Evolutionary conservation across 2,888 invertebrate species (phyloP).

Genomic region (Lithophane leautieri): DNA sequence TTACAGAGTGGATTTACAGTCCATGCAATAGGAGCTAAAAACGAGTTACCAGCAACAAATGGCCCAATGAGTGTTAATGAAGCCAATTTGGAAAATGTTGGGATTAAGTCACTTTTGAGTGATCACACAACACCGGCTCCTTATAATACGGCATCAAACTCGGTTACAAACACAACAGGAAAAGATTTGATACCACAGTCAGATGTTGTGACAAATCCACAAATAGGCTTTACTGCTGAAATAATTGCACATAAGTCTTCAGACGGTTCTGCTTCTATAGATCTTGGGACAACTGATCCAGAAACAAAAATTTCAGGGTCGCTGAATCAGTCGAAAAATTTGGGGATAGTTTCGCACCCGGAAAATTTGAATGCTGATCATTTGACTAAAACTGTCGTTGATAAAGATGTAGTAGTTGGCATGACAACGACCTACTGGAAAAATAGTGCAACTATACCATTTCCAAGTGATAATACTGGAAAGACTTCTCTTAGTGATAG

Average conservation of each 20-base stretch:
- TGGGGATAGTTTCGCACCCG: background rate
- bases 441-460: background rate
- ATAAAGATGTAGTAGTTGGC: background rate
- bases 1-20: constrained; percentile 2
- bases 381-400: background rate
- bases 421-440: background rate
- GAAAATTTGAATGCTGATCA: constrained; percentile 1
- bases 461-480: background rate
- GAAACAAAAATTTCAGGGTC: background rate
- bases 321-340: background rate
- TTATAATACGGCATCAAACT: background rate
- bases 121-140: background rate
- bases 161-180: background rate
- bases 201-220: constrained; percentile 1
- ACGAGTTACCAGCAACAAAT: background rate
- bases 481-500: background rate
- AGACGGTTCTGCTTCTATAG: background rate
- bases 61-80: background rate
- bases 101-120: background rate
- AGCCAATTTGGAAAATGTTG: background rate
- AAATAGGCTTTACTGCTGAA: background rate
- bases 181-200: constrained; percentile 1
- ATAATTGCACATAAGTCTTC: background rate
- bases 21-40: constrained; percentile 1
- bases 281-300: background rate